phyloP scores from a whole-genome alignment of 2,113 vertebrate species.

The Ctenodactylus gundi region DNA sequence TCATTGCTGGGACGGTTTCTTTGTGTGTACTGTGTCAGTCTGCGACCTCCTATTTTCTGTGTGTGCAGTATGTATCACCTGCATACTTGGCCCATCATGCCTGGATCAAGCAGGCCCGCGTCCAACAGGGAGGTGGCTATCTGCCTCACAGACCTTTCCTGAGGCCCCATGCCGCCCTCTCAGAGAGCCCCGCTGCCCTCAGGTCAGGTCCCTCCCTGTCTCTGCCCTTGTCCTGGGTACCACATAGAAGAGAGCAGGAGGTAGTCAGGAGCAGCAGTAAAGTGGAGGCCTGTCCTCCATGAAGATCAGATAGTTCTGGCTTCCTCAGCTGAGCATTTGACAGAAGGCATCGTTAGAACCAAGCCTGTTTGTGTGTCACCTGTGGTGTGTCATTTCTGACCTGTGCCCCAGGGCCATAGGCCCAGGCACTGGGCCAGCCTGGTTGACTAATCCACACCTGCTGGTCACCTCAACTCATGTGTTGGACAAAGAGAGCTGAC shows the following conservation, averaged over 20 bases:
- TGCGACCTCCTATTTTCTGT: no score
- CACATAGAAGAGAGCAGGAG: neutral
- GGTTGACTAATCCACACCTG: neutral
- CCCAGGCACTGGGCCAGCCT: neutral
- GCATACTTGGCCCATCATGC: no score
- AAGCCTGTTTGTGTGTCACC: neutral
- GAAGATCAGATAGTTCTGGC: neutral
- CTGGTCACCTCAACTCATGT: neutral
- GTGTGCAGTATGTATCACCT: no score
- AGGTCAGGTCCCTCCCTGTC: no score
- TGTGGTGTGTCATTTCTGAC: neutral
- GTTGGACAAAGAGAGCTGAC: no score
- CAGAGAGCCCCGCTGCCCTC: no score
- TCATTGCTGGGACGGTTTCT: neutral
- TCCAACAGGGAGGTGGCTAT: no score
- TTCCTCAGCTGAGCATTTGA: neutral
- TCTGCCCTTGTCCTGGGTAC: neutral
- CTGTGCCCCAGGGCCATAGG: neutral
- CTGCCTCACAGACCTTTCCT: no score
- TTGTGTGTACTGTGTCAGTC: fast-evolving
- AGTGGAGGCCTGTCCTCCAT: fast-evolving
- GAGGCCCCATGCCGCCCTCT: no score
- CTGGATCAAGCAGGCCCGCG: no score
- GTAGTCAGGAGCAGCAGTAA: neutral
- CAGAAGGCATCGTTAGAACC: neutral